Percentiles rank a stretch among this genome's conserved stretches.
These are phyloP conservation scores for Onychomys torridus DNA, from an alignment of 2,797 vertebrate genomes.

Conservation along the genomic window DNA sequence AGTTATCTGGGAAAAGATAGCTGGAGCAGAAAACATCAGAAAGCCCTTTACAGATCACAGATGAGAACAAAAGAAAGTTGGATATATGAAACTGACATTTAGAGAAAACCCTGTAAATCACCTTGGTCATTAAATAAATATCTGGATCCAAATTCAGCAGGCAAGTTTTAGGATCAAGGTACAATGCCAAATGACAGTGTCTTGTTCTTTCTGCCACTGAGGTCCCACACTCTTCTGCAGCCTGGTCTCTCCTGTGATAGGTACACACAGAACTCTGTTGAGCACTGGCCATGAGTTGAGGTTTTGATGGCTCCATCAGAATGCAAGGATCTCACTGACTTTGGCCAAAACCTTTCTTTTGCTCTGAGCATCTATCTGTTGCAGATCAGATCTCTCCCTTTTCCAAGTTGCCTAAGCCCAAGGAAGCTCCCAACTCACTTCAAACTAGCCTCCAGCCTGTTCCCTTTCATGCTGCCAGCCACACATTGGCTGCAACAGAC, in stretches of 20 bases:
- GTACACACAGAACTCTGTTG: neutral
- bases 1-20: constrained; percentile 32
- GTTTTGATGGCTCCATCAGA: neutral
- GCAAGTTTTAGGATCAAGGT: neutral
- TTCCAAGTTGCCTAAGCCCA: neutral
- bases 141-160: neutral
- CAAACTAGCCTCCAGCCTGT: neutral
- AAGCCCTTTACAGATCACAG: neutral
- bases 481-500: neutral
- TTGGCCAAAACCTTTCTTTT: neutral
- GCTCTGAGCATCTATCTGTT: neutral
- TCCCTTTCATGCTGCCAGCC: neutral
- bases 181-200: neutral
- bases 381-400: neutral
- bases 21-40: constrained; percentile 26
- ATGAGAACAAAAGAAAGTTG: neutral
- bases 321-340: neutral
- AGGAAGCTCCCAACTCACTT: neutral
- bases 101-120: neutral
- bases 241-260: neutral
- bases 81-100: neutral
- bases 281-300: neutral
- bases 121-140: neutral
- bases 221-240: neutral
- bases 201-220: neutral